Conservation (phyloP, 2,113 vertebrate genomes). For the Dascyllus trimaculatus region DNA sequence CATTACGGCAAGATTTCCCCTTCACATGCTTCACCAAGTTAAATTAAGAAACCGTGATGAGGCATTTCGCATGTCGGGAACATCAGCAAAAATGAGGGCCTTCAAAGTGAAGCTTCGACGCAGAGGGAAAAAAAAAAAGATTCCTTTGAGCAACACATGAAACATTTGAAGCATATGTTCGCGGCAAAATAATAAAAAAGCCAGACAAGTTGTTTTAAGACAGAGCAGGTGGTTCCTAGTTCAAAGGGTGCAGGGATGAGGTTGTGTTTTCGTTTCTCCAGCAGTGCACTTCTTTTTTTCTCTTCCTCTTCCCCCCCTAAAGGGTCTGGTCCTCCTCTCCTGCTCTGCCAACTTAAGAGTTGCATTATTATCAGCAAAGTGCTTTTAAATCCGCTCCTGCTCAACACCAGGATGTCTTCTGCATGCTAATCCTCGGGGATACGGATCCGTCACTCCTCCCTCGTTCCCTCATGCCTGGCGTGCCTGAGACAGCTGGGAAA, state of each 20-base stretch:
- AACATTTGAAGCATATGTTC: constrained; percentile 60
- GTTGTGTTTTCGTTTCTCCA: constrained; percentile 72
- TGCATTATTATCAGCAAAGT: constrained; percentile 85
- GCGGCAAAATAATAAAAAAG: constrained; percentile 68
- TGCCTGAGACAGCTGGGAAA: constrained; percentile 87
- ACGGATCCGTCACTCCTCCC: constrained; percentile 79
- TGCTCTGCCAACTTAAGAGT: constrained; percentile 65
- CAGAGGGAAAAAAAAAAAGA: constrained; percentile 5
- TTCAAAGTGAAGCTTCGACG: not conserved
- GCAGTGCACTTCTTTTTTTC: constrained; percentile 22
- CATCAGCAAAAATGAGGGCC: constrained; percentile 2
- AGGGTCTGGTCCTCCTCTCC: constrained; percentile 56
- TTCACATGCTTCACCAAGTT: not conserved
- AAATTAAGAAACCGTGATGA: not conserved
- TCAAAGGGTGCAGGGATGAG: constrained; percentile 77
- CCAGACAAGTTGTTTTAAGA: constrained; percentile 72
- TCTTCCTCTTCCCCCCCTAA: constrained; percentile 25
- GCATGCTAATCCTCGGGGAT: constrained; percentile 83
- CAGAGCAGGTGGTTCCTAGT: constrained; percentile 79
- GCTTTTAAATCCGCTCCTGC: constrained; percentile 84
- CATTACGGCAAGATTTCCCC: not conserved
- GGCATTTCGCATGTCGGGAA: constrained; percentile 23
- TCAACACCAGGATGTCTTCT: constrained; percentile 82
- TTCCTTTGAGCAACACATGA: constrained; percentile 41
- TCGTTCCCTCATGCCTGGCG: constrained; percentile 80